Base-by-base conservation (phyloP, 1,140 invertebrate species). In the Phymastichus coffea region DNA sequence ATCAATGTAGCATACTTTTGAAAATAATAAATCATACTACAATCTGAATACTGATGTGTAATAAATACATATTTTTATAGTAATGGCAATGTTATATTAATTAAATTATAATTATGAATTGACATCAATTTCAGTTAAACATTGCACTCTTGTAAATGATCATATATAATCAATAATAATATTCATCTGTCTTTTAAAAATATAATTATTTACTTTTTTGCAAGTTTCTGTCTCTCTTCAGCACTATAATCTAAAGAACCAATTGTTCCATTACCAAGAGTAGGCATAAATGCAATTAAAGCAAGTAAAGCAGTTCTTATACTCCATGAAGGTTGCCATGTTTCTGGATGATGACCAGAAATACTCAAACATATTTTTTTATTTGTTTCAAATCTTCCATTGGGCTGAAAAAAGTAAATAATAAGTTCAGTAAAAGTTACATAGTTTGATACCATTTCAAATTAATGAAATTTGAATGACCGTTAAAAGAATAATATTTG, bases 351-450 rank as follows among this genome's bases (percentile, higher is more conserved):
- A 81, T 97, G 88, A n/a, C 93, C 94, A 66, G 94, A 97, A 68
- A 98, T 98, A 64, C 92, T 96, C 38, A 98, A 80, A 77, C 95
- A 98, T 72, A 98, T 97, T 79, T 98, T 97, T 76, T 94, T 95
- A 68, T 94, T 92, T 2, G 86, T 85, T 82, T 97, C 94, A 84
- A 98, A 98, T 63, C 95, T 83, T 41, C 95, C 95, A 83, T 96
- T 98, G 22, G 94, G 94, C 91, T 94, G 70, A 47, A 53, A 62
- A 33, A 33, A 57, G 51, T 59, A 20, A 37, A 43, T 35, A 56
- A 66, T 33, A 48, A 53, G 26, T 46, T 46, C n/a, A 41, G 6
- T 8, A n/a, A 41, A 41, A 15, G 6, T 41, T n/a, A 8, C 7
- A n/a, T n/a, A n/a, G 19, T 41, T 41, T n/a, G 19, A 41, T 7